Evolutionary conservation across 2,113 vertebrate genomes (phyloP).

Genomic region (Tetraodon nigroviridis): DNA sequence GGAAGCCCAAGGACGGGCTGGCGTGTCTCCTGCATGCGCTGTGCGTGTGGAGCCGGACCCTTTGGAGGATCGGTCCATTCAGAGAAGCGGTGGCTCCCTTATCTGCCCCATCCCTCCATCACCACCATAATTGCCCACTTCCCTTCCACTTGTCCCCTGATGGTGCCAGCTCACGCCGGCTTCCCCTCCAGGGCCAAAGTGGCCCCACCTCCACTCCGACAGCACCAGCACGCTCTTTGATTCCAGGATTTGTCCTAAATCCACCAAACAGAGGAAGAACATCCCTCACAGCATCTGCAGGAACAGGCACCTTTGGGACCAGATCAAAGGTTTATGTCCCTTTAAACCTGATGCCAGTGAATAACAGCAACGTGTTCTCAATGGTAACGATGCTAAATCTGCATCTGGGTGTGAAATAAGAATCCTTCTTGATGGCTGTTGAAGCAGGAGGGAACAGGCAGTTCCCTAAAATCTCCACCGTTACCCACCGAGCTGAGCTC

Average conservation of each 20-base stretch:
- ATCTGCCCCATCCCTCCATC: slow-evolving; percentile 64
- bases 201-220: slow-evolving; percentile 25
- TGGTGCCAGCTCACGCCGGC: slow-evolving; percentile 9
- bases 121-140: slow-evolving; percentile 72
- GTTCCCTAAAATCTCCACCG: too few relatives aligned
- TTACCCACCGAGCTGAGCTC: neutral
- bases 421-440: too few relatives aligned
- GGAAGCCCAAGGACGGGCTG: slow-evolving; percentile 2
- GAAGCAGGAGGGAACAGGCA: too few relatives aligned
- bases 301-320: neutral
- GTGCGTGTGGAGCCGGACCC: slow-evolving; percentile 69
- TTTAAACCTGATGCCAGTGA: neutral
- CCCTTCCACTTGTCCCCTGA: slow-evolving; percentile 59
- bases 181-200: slow-evolving; percentile 23
- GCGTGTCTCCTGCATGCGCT: slow-evolving; percentile 59
- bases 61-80: slow-evolving; percentile 58
- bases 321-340: neutral
- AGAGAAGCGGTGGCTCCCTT: slow-evolving; percentile 64
- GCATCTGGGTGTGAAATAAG: too few relatives aligned
- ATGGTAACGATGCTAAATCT: neutral
- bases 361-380: neutral
- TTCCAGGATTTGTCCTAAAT: slow-evolving; percentile 2
- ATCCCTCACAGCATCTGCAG: neutral
- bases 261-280: slow-evolving; percentile 21
- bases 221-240: neutral